Percentiles rank a stretch among this genome's conserved stretches.
Evolutionary conservation across 2,113 vertebrate species (phyloP).

Genomic region (Microtus richardsoni): DNA sequence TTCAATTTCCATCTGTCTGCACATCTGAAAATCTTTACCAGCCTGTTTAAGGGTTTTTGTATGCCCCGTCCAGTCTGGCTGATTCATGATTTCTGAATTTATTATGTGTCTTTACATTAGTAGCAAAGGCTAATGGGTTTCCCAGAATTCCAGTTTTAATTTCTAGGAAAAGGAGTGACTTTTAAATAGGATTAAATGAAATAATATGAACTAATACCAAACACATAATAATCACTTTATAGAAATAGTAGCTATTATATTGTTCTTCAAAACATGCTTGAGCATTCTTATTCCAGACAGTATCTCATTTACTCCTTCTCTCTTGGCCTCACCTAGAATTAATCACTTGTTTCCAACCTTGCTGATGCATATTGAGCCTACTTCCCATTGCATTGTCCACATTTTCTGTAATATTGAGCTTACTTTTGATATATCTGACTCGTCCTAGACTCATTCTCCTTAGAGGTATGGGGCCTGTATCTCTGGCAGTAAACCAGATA

Average conservation of each 20-base stretch:
- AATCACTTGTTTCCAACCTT: neutral
- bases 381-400: neutral
- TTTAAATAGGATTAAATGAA: neutral
- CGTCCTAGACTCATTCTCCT: neutral
- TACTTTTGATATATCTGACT: neutral
- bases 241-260: neutral
- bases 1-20: neutral
- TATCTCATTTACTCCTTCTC: neutral
- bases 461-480: neutral
- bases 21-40: neutral
- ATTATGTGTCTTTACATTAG: neutral
- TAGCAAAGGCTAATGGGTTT: neutral
- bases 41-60: neutral
- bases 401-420: neutral
- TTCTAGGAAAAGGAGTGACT: neutral
- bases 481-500: neutral
- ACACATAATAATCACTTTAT: neutral
- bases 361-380: neutral
- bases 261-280: neutral
- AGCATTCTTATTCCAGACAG: neutral
- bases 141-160: neutral
- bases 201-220: neutral
- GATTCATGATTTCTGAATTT: neutral
- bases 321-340: neutral
- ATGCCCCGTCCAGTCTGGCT: neutral